Evolutionary conservation across 2,888 invertebrate genomes (phyloP), one percentile per base, ranked within the genome.

Genomic region (Hylaea fasciaria): DNA sequence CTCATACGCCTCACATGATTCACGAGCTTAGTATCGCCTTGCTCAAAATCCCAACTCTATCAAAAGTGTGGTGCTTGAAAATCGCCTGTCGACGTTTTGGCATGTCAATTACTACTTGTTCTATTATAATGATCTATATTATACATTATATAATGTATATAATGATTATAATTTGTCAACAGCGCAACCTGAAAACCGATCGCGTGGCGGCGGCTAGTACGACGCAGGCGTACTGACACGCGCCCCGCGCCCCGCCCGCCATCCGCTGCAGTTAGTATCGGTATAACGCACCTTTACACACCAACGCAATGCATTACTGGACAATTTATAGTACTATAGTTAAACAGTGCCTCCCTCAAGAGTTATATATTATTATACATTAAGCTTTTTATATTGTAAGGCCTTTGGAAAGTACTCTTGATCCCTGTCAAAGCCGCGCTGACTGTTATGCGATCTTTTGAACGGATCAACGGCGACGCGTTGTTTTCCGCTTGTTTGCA

Each of bases 221-320:
- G 66, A 92, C 92, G 70, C 92, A 90, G 77, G 91, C 91, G 81
- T 92, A 92, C 92, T 92, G 92, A 92, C 91, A 82, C 82, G 73
- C 80, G 80, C 74, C 80, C 69, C 59, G 62, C 72, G 62, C 81
- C 72, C 81, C 85, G 86, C 87, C 85, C 83, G 79, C 86, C 82
- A 76, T 82, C 78, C 85, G 86, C 81, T 82, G 87, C 84, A 85
- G 83, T 72, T 85, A 84, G 82, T 80, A 68, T 75, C 77, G 69
- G 71, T 73, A 72, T 70, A 69, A 72, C 69, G 67, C 72, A 69
- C 71, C 73, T 66, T 41, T 46, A 67, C 70, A 68, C 69, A 72
- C 62, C 73, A 74, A 71, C 73, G 69, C 77, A 68, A 78, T 73
- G 66, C 70, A 71, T 55, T 71, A 69, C 73, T 74, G 78, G 78